Percentiles rank a stretch among this genome's conserved stretches.
phyloP scores from a whole-genome alignment of 2,113 vertebrate species.

The Cricetomys ansorgei region DNA sequence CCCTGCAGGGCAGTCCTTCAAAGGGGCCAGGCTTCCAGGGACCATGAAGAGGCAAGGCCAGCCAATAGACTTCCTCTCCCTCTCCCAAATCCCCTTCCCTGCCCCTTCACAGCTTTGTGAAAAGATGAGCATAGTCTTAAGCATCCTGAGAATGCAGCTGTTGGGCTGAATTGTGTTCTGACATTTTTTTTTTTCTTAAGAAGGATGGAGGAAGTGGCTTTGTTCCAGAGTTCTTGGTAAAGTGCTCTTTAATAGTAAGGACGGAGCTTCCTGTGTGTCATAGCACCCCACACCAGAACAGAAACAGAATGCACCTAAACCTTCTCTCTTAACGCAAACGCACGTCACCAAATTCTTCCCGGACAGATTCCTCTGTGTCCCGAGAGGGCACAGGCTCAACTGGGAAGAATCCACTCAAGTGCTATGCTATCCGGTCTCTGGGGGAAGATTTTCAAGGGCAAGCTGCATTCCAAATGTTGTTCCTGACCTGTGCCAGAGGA shows the following conservation, averaged over 20 bases:
- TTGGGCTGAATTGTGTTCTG: slow-evolving; percentile 22
- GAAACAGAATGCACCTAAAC: slow-evolving; percentile 32
- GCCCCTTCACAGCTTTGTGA: slow-evolving; percentile 33
- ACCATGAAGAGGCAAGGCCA: fast-evolving
- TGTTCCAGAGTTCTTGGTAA: slow-evolving; percentile 29
- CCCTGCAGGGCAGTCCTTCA: neutral
- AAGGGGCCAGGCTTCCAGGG: neutral
- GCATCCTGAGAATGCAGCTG: slow-evolving; percentile 50
- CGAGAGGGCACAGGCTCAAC: neutral
- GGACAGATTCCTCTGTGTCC: slow-evolving; percentile 14
- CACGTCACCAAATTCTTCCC: neutral
- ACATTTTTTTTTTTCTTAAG: slow-evolving; percentile 47
- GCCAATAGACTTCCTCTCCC: neutral
- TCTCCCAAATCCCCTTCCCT: slow-evolving; percentile 17
- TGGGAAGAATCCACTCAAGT: neutral
- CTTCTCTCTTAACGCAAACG: too few relatives aligned
- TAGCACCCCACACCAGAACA: neutral
- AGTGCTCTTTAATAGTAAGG: slow-evolving; percentile 16
- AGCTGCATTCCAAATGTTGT: neutral
- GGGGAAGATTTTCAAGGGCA: neutral
- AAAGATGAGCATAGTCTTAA: slow-evolving; percentile 63
- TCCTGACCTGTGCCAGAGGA: slow-evolving; percentile 32
- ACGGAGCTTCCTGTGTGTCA: slow-evolving; percentile 34
- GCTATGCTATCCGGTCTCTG: neutral
- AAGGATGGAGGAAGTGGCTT: slow-evolving; percentile 53